Base-by-base conservation (phyloP, 2,888 invertebrate species). In the Apamea sordens region DNA sequence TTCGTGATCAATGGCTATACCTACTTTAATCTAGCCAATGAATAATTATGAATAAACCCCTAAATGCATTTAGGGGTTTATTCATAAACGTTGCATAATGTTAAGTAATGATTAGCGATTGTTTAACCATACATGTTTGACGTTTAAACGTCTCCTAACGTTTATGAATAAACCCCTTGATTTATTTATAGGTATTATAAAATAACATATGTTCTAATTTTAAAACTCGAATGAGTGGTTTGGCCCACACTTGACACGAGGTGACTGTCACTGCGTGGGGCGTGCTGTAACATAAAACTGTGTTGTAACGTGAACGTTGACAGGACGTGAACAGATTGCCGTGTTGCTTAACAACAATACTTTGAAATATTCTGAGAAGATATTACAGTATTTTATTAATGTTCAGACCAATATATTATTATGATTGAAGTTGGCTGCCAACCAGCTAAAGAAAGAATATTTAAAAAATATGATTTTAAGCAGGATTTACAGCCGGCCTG, bases 151-250 rank as follows among this genome's bases (percentile, higher is more conserved):
- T 24, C 10, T 56, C 10, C 24, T 56, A 56, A 56, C 56, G 56
- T 24, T 56, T 56, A 24, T 56, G 4, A 56, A 56, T 56, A 24
- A 56, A 24, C 10, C 4, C 24, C 56, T 56, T 24, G 15, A n/a
- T n/a, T n/a, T n/a, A n/a, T n/a, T n/a, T n/a, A n/a, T n/a, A n/a
- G n/a, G n/a, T n/a, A n/a, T n/a, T n/a, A n/a, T n/a, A n/a, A n/a
- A n/a, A n/a, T 73, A 67, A 79, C 79, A 15, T 76, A 71, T 61
- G 73, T 47, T 83, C 80, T 75, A 77, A 69, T 86, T 84, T 80
- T 59, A 79, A 72, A 80, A 76, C 70, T 73, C 68, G 47, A 80
- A 85, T 79, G 76, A 76, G 78, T 63, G 53, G 32, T 50, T 73
- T 78, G 83, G 24, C 74, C 83, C 56, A 80, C 61, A 79, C 83